These are phyloP conservation scores for Cephus nigrinus DNA, from an alignment of 2,888 invertebrate genomes.

Conservation along the genomic window DNA sequence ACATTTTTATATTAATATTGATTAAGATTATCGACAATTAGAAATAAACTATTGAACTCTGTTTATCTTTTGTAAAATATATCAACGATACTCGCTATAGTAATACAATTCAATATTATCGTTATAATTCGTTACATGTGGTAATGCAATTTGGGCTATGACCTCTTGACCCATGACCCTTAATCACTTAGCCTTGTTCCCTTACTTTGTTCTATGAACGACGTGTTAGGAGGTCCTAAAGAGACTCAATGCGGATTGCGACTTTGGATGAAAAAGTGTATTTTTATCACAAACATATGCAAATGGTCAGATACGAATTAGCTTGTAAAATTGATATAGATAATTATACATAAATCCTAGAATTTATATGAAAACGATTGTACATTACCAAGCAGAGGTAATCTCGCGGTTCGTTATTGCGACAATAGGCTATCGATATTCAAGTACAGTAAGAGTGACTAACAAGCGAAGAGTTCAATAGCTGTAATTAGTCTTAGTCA, in stretches of 20 bases:
- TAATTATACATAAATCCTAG: constrained; percentile 3
- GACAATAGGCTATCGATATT: background rate
- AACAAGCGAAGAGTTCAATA: background rate
- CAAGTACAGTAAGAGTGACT: background rate
- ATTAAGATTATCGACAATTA: background rate
- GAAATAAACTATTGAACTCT: background rate
- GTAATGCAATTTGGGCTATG: too few species aligned
- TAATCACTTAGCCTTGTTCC: background rate
- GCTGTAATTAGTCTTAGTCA: constrained; percentile 58
- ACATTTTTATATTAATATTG: background rate
- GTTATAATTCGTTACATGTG: too few species aligned
- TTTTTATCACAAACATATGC: background rate
- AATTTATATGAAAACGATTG: constrained; percentile 3
- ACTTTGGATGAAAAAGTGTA: background rate
- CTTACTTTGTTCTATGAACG: background rate
- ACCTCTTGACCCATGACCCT: too few species aligned
- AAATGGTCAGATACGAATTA: background rate
- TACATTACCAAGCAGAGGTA: background rate
- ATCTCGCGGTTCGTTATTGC: background rate
- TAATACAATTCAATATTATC: too few species aligned
- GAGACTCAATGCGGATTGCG: background rate
- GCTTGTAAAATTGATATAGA: background rate
- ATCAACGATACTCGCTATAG: too few species aligned
- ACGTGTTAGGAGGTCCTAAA: too few species aligned
- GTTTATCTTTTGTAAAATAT: too few species aligned